Base-by-base conservation (phyloP, 2,113 vertebrate species). In the Mesembrinibis cayennensis region DNA sequence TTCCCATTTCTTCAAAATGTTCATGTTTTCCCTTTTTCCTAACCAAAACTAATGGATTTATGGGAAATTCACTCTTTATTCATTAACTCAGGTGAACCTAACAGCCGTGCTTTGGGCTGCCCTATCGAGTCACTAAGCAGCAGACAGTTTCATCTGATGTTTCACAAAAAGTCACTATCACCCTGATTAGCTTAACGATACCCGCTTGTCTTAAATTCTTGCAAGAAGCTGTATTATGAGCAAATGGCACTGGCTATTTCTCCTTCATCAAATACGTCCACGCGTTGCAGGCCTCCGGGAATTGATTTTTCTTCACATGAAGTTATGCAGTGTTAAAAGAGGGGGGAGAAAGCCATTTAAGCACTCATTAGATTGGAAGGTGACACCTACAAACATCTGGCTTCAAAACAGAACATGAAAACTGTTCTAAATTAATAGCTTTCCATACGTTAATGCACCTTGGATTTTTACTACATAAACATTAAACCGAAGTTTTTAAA, bases 301-400 rank as follows among this genome's bases (percentile, higher is more conserved):
- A 89, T 38, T 85, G 29, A 53, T 65, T 87, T 47, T 55, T 52
- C 82, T 52, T 30, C 86, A 29, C 44, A 1, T 6, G 69, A 71
- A 92, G 72, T 23, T 83, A 49, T 3, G 10, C 38, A 21, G 34
- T 42, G 36, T 53, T 70, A 80, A 44, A 85, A 80, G 62, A 81
- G 4, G 17, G 38, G 85, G 45, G 29, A 91, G 73, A 91, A 95
- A 82, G 58, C 23, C 47, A 58, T 93, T 91, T 65, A 69, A 85
- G 65, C 29, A 13, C 72, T 82, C 93, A 62, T 95, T 96, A 95
- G 40, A 87, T 53, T 76, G 89, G 93, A 97, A 96, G 95, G 95
- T 95, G 89, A 97, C 89, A 97, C 87, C 83, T 82, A 82, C 90
- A 95, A 96, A 96, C 93, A 95, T 94, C 96, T 95, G 89, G 89